Evolutionary conservation across 1,140 invertebrate species (phyloP), one percentile per base, ranked within the genome.

Genomic region (Meloidogyne chitwoodi): DNA sequence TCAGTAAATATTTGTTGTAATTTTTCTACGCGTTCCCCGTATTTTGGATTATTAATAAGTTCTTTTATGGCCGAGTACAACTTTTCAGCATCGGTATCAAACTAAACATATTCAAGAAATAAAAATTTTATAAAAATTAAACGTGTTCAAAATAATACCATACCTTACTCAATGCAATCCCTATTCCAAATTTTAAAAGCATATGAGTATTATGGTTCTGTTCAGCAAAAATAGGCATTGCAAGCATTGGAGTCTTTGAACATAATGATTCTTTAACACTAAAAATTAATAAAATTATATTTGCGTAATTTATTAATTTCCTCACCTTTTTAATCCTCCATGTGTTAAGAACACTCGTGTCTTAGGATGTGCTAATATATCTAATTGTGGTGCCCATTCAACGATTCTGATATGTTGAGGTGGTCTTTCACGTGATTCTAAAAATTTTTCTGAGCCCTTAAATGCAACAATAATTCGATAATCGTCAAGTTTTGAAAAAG

Each of bases 321-420:
- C 1, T 14, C 16, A 76, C 79, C 75, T 70, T 26, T 81, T 81
- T 24, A 81, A n/a, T 38, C 80, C 80, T 44, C 75, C 48, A 67
- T 81, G 80, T 24, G 78, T 79, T 34, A 81, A 19, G 61, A 81
- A 81, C 19, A 79, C 71, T 31, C 75, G 74, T 8, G 80, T 81
- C n/a, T 80, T 81, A 48, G 80, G 81, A 75, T 81, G 80, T 44
- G 75, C 68, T 3, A 81, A 71, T 34, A 81, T 61, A 24, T 78
- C 81, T 26, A 72, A 29, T 69, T 81, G 80, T 19, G 80, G 80
- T 56, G 81, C 77, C 80, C 80, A 81, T 29, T 74, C 34, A 41
- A 80, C 78, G 29, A 83, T 48, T 29, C 61, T 66, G 6, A 80
- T 72, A 63, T 82, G 64, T 34, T 61, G 16, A 34, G 63, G 22